phyloP scores from a whole-genome alignment of 1,140 invertebrate genomes.

The Ooceraea biroi region DNA sequence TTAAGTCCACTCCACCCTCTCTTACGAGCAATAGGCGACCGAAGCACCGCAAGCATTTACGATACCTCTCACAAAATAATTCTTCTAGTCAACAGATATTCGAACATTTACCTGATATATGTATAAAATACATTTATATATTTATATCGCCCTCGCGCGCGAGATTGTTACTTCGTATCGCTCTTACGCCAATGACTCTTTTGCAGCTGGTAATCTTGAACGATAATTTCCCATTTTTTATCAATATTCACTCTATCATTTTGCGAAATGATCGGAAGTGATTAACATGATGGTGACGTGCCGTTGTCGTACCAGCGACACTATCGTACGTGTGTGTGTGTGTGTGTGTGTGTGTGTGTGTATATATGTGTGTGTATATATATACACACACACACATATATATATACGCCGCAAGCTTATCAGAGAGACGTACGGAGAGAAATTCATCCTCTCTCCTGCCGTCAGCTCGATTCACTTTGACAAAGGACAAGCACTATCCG shows the following conservation, averaged over 20 bases:
- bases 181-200: conserved; percentile 52
- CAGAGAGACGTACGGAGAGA: conserved; percentile 55
- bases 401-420: conserved; percentile 26
- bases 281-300: conserved; percentile 14
- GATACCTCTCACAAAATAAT: conserved; percentile 79
- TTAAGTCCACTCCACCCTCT: conserved; percentile 72
- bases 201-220: conserved; percentile 26
- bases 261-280: not conserved
- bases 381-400: conserved; percentile 29
- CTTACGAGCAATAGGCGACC: conserved; percentile 79
- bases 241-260: conserved; percentile 7
- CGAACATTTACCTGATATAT: conserved; percentile 52
- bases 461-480: conserved; percentile 61
- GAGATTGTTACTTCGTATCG: conserved; percentile 29
- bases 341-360: no score
- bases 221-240: not conserved
- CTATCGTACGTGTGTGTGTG: no score
- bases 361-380: no score
- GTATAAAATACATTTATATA: conserved; percentile 49
- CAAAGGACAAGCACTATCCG: conserved; percentile 43
- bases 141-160: conserved; percentile 32
- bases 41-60: conserved; percentile 81
- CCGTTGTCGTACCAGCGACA: conserved; percentile 45
- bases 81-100: conserved; percentile 71
- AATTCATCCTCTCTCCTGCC: conserved; percentile 46